Percentiles rank a stretch among this genome's conserved stretches.
These are phyloP conservation scores for Pharmacophagus antenor DNA, from an alignment of 2,888 invertebrate genomes.

Conservation along the genomic window DNA sequence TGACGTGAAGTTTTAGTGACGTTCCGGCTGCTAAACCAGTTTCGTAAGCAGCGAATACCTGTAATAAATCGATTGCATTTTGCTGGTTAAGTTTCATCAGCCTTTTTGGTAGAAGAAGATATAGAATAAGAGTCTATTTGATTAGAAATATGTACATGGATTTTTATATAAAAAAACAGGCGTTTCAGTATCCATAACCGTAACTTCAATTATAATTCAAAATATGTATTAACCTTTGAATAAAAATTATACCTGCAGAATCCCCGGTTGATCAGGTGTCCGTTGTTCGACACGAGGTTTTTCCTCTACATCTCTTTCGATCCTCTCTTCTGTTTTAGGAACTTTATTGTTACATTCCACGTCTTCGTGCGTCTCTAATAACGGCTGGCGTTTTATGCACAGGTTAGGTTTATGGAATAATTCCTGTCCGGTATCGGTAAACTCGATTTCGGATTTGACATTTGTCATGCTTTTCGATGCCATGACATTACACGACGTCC, in stretches of 20 bases:
- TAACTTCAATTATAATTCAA: background rate
- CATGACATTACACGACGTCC: slow-evolving; percentile 65
- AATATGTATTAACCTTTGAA: background rate
- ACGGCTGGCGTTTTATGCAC: slow-evolving; percentile 75
- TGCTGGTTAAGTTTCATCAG: too few species aligned
- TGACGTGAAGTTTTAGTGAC: slow-evolving; percentile 95
- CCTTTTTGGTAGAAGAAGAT: too few species aligned
- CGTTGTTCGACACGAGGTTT: slow-evolving; percentile 47
- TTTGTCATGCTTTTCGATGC: slow-evolving; percentile 83
- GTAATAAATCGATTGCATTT: slow-evolving; percentile 56
- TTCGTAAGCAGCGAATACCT: slow-evolving; percentile 98
- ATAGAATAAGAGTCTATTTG: too few species aligned
- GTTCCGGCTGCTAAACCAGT: slow-evolving; percentile 96
- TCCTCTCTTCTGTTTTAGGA: slow-evolving; percentile 69
- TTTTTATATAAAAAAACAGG: too few species aligned
- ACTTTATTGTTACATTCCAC: slow-evolving; percentile 76
- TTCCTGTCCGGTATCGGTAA: slow-evolving; percentile 69
- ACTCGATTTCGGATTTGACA: slow-evolving; percentile 77
- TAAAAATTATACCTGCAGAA: slow-evolving; percentile 80
- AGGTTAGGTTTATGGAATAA: slow-evolving; percentile 52
- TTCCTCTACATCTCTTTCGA: slow-evolving; percentile 41
- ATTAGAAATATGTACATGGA: too few species aligned
- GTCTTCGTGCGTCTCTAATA: slow-evolving; percentile 68
- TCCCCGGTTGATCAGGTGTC: slow-evolving; percentile 75
- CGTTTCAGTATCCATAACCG: background rate